Percentiles rank a stretch among this genome's conserved stretches.
Conservation (phyloP, 1,140 invertebrate species). For the Neomicropteryx cornuta region DNA sequence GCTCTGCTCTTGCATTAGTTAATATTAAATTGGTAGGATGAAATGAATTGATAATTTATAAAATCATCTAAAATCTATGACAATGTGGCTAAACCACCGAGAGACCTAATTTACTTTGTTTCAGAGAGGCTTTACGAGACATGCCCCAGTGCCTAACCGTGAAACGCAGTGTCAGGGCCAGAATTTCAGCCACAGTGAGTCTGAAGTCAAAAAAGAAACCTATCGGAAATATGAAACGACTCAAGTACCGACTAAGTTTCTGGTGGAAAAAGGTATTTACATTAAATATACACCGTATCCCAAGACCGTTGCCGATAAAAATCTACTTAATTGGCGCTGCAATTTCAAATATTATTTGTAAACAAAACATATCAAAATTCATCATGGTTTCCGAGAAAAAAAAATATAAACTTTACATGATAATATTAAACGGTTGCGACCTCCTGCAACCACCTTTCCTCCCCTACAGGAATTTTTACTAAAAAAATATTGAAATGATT, state of each 20-base stretch:
- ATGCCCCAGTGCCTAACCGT: conserved; percentile 51
- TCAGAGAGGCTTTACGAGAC: conserved; percentile 45
- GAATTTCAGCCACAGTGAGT: conserved; percentile 44
- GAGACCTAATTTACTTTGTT: conserved; percentile 12
- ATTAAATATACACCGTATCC: too few relatives aligned
- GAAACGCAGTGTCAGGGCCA: conserved; percentile 47
- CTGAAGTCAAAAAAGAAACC: conserved; percentile 36
- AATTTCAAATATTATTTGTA: too few relatives aligned
- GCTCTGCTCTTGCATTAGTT: not conserved
- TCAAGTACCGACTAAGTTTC: conserved; percentile 42
- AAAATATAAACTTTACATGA: too few relatives aligned
- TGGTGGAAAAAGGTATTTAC: conserved; percentile 27
- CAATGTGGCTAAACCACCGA: conserved; percentile 1
- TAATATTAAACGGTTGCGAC: conserved; percentile 29
- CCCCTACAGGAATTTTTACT: not conserved
- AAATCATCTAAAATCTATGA: not conserved
- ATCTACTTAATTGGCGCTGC: too few relatives aligned
- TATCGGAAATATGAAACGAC: conserved; percentile 39
- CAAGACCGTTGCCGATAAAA: too few relatives aligned
- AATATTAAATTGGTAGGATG: not conserved
- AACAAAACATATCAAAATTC: too few relatives aligned
- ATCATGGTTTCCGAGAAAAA: too few relatives aligned
- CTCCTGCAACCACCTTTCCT: conserved; percentile 14
- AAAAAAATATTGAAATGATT: too few relatives aligned
- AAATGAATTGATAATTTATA: conserved; percentile 1